Base-by-base conservation (phyloP, 2,113 vertebrate genomes). In the Corythoichthys haematopterus region DNA sequence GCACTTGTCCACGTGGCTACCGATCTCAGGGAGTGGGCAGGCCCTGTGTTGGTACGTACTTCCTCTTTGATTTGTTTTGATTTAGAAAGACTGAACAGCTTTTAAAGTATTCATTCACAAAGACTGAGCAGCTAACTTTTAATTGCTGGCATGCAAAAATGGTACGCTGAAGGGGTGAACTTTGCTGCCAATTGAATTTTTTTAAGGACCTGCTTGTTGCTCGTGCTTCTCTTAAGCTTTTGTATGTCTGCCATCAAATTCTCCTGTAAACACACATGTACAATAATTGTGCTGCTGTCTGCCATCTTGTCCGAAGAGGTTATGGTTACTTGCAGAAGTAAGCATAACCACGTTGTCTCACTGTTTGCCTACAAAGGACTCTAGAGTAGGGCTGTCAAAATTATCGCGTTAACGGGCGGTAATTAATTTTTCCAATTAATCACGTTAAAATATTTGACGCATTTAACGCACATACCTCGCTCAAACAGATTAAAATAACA, bases 1-100 rank as follows among this genome's bases (percentile, higher is more conserved):
- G 97, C 40, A 89, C 91, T 13, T 99, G 97, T 70, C 95, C 95
- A 0, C 79, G 94, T 8, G 97, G 97, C 0, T 94, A 93, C 84
- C 92, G 94, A 37, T 92, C 93, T 50, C 97, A 97, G 88, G 95
- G 94, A 64, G 45, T 89, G 12, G 95, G 95, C 35, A 87, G 92
- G 6, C 92, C 95, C 4, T 99, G 97, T 68, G 8, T 94, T 35
- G 97, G 97, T 99, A 94, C 74, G 96, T 80, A 14, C 47, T 20
- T 3, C 14, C 9, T 35, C 51, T n/a, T 3, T 90, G 67, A 43
- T 53, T 11, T 2, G 46, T 53, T 11, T 2, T 56, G 16, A 2
- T 43, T 46, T 28, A 20, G 8, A 3, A 62, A 40, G 6, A 46
- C 37, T 16, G 11, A 7, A 13, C 10, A 38, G 57, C 11, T 51